Evolutionary conservation across 2,113 vertebrate species (phyloP).

Genomic region (Chlamydotis undulata): DNA sequence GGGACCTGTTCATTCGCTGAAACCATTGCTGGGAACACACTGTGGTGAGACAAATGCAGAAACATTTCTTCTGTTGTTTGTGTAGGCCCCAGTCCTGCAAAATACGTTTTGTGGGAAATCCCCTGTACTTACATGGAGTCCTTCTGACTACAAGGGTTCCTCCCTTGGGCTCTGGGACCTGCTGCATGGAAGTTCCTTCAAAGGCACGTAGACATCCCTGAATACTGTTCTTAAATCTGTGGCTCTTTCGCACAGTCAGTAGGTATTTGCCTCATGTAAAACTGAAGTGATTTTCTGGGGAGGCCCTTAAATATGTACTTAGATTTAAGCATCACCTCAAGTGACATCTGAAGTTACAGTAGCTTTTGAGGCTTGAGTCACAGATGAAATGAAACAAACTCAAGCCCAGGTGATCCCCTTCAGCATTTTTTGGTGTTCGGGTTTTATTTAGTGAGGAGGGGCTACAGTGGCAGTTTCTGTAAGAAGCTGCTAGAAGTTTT

Average conservation of each 20-base stretch:
- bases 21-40: background rate
- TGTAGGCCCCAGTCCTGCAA: background rate
- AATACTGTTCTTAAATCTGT: background rate
- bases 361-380: background rate
- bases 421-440: background rate
- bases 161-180: background rate
- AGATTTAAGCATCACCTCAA: background rate
- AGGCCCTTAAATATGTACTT: background rate
- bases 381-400: background rate
- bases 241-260: background rate
- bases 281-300: background rate
- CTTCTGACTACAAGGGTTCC: background rate
- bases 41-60: background rate
- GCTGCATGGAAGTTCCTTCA: background rate
- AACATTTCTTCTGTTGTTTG: background rate
- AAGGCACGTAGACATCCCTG: background rate
- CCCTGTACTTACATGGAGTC: accelerated
- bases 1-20: background rate
- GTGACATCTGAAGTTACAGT: background rate
- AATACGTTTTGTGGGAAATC: background rate
- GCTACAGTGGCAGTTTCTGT: too few relatives aligned
- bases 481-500: too few relatives aligned
- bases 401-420: background rate
- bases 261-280: background rate
- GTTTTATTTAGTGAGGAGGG: too few relatives aligned